These are phyloP conservation scores for Gulo gulo DNA, from an alignment of 2,113 vertebrate species.

Conservation along the genomic window DNA sequence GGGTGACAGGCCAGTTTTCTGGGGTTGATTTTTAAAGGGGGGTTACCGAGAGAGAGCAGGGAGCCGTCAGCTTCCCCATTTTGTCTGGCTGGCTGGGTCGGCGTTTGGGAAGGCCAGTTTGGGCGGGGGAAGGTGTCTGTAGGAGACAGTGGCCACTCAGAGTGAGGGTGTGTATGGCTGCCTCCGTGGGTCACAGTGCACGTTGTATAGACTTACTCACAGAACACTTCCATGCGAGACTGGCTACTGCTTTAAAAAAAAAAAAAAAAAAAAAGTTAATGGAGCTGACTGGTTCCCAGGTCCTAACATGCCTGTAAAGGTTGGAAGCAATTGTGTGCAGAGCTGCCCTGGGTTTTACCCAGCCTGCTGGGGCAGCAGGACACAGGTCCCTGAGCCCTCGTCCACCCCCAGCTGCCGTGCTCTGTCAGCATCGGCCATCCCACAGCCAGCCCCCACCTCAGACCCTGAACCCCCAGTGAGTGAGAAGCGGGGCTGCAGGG, in stretches of 20 bases:
- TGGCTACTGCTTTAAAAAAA: background rate
- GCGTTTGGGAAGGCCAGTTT: background rate
- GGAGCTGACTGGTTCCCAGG: constrained; percentile 68
- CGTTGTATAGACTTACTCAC: background rate
- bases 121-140: no score
- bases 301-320: constrained; percentile 65
- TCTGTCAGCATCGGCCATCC: rapidly evolving
- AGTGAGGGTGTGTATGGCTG: background rate
- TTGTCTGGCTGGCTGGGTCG: background rate
- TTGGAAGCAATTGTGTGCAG: constrained; percentile 43
- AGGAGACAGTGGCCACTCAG: background rate
- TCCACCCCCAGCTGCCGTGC: no score
- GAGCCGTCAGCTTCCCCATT: background rate
- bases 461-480: background rate
- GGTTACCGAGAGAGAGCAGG: background rate
- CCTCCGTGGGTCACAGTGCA: background rate
- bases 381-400: rapidly evolving
- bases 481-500: background rate
- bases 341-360: background rate
- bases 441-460: background rate
- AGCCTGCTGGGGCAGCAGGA: background rate
- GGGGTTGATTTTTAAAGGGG: background rate
- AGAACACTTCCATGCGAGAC: background rate
- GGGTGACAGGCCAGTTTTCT: background rate
- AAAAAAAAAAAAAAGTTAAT: background rate